These are phyloP conservation scores for Watsonalla binaria DNA, from an alignment of 2,888 invertebrate genomes.

Conservation along the genomic window DNA sequence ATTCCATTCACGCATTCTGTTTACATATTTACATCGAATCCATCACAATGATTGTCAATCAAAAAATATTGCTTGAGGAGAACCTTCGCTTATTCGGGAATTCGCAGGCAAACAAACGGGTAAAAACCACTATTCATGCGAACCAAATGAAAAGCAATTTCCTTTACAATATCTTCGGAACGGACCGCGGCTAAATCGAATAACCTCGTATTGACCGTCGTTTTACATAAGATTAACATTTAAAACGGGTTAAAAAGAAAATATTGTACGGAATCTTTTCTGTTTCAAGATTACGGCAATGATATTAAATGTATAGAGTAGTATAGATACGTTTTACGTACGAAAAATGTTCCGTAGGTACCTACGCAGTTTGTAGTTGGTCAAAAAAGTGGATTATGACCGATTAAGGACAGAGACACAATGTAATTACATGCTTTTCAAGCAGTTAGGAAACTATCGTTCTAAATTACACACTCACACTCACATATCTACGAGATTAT, in stretches of 20 bases:
- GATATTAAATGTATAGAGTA: not conserved
- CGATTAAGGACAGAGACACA: too few species aligned
- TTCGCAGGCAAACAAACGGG: not conserved
- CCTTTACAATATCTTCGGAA: conserved; percentile 49
- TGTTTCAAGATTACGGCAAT: conserved; percentile 1
- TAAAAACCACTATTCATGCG: conserved; percentile 12
- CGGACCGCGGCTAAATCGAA: conserved; percentile 31
- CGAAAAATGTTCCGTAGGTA: too few species aligned
- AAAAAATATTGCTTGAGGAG: not conserved
- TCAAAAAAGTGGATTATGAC: too few species aligned
- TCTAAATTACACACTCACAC: too few species aligned
- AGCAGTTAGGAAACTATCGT: too few species aligned
- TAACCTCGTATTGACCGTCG: conserved; percentile 40
- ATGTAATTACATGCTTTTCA: too few species aligned
- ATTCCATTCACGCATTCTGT: too few species aligned
- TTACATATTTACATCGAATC: not conserved
- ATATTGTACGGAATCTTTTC: conserved; percentile 17
- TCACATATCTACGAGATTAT: too few species aligned
- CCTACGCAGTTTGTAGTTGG: too few species aligned
- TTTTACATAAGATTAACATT: conserved; percentile 34
- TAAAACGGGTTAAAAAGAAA: conserved; percentile 12
- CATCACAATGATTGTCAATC: not conserved
- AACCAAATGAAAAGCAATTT: conserved; percentile 55
- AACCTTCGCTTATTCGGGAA: not conserved
- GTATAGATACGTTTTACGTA: too few species aligned